Percentiles rank a stretch among this genome's conserved stretches.
These are phyloP conservation scores for Scrobipalpa atriplicella DNA, from an alignment of 2,888 invertebrate genomes.

Conservation along the genomic window DNA sequence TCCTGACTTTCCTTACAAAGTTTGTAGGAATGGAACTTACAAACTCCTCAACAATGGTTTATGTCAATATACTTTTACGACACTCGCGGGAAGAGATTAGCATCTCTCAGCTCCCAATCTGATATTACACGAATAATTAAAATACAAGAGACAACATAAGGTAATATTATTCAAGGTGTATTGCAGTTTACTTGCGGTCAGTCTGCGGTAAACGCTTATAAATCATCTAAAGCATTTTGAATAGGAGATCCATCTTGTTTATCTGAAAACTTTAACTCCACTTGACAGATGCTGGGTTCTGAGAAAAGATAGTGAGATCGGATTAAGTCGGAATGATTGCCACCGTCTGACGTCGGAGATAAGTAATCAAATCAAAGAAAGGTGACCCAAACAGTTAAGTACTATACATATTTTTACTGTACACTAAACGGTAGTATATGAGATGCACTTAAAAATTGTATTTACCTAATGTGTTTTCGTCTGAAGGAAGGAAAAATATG, in stretches of 20 bases:
- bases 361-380: not conserved
- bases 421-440: too few relatives aligned
- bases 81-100: too few relatives aligned
- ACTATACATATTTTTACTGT: not conserved
- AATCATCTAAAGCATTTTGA: conserved; percentile 18
- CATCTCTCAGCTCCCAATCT: too few relatives aligned
- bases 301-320: conserved; percentile 25
- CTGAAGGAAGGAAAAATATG: not conserved
- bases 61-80: too few relatives aligned
- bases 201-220: not conserved
- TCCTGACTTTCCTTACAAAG: too few relatives aligned
- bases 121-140: too few relatives aligned
- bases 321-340: conserved; percentile 9
- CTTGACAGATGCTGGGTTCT: conserved; percentile 20
- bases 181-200: not conserved
- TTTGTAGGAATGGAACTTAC: too few relatives aligned
- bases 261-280: conserved; percentile 29
- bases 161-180: too few relatives aligned
- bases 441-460: too few relatives aligned
- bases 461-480: not conserved
- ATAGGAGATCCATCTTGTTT: conserved; percentile 33
- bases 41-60: too few relatives aligned
- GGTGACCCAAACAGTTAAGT: conserved; percentile 3
- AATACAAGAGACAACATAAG: too few relatives aligned
- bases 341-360: not conserved